phyloP scores from a whole-genome alignment of 92 coral and sea anemone species.

The Metridium senile region DNA sequence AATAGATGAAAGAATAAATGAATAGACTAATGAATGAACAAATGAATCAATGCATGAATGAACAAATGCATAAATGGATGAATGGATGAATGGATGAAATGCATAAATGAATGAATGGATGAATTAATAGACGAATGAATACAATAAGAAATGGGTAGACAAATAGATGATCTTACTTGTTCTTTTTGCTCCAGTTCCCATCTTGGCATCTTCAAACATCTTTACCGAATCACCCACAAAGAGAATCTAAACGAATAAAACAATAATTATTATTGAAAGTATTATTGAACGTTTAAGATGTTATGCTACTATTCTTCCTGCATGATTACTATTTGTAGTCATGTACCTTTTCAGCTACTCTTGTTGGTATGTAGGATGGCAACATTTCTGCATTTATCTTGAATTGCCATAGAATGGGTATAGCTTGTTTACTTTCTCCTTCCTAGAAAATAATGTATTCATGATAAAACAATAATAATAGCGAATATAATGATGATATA shows the following conservation, averaged over 20 bases:
- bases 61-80: too few relatives aligned
- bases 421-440: conserved; percentile 63
- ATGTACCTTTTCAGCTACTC: conserved; percentile 99
- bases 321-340: too few relatives aligned
- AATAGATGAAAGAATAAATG: too few relatives aligned
- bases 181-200: conserved; percentile 29
- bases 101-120: too few relatives aligned
- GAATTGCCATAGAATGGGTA: conserved; percentile 67
- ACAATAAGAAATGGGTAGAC: neutral
- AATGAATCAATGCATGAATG: too few relatives aligned
- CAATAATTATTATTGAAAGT: neutral
- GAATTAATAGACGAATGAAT: too few relatives aligned
- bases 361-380: conserved; percentile 90
- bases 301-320: too few relatives aligned
- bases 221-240: conserved; percentile 96
- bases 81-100: too few relatives aligned
- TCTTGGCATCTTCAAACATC: conserved; percentile 87
- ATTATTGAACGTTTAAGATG: neutral
- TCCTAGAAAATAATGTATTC: conserved; percentile 49
- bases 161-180: conserved; percentile 34
- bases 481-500: neutral
- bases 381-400: conserved; percentile 88
- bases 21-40: too few relatives aligned
- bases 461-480: neutral
- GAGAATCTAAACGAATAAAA: conserved; percentile 57